These are phyloP conservation scores for Hirundo rustica DNA, from an alignment of 2,797 vertebrate genomes.

Conservation along the genomic window DNA sequence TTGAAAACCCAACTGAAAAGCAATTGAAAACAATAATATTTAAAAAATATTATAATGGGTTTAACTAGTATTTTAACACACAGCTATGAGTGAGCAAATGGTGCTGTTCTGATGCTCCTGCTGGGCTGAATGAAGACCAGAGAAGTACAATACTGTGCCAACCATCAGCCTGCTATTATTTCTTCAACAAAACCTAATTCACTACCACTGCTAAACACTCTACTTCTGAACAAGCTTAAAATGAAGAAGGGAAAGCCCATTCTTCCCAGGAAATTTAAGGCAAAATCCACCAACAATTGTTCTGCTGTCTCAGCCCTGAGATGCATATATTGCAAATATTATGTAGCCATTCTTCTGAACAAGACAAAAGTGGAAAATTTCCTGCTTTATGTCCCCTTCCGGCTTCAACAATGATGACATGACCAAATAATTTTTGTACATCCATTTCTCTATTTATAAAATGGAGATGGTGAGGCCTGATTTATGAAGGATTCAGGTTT, in stretches of 20 bases:
- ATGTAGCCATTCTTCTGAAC: not conserved
- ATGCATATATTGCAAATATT: not conserved
- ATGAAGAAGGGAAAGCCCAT: not conserved
- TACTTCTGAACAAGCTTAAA: not conserved
- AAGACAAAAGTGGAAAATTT: not conserved
- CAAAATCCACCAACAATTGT: not conserved
- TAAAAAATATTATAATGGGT: not conserved
- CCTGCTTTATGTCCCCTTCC: not conserved
- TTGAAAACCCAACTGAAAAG: not conserved
- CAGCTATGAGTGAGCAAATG: not conserved
- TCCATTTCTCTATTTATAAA: not conserved
- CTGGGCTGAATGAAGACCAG: slow-evolving; percentile 16
- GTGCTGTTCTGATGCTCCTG: not conserved
- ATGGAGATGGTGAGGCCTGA: not conserved
- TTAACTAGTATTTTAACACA: not conserved
- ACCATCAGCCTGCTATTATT: slow-evolving; percentile 18
- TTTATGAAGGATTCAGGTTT: not conserved
- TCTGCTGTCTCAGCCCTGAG: not conserved
- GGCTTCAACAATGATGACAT: not conserved
- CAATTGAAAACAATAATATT: not conserved
- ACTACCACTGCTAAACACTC: not conserved
- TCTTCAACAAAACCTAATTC: slow-evolving; percentile 29
- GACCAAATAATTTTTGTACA: not conserved
- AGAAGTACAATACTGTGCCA: not conserved
- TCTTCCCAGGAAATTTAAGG: not conserved